These are phyloP conservation scores for Drosophila paulistorum DNA, from an alignment of 1,140 invertebrate species.

Conservation along the genomic window DNA sequence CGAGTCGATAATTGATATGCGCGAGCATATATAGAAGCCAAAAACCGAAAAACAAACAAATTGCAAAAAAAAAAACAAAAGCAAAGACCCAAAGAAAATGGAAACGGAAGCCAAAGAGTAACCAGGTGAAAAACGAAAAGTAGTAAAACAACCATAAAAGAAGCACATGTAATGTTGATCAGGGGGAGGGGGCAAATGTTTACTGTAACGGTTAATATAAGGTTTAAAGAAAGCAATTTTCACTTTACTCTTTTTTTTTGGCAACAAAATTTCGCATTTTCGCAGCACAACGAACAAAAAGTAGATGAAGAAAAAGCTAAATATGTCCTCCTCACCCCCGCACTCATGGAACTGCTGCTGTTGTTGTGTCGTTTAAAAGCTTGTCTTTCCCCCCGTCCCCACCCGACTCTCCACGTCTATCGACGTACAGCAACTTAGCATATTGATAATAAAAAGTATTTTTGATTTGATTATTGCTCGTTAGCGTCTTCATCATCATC, in stretches of 20 bases:
- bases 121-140: conserved; percentile 21
- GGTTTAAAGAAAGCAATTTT: no score
- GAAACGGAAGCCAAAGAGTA: background rate
- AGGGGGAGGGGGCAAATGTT: no score
- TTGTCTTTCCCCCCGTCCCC: conserved; percentile 19
- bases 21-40: conserved; percentile 66
- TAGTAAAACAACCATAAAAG: conserved; percentile 13
- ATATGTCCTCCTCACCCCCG: background rate
- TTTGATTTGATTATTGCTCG: conserved; percentile 81
- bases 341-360: conserved; percentile 23
- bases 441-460: conserved; percentile 73
- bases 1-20: conserved; percentile 76
- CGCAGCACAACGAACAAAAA: no score
- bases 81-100: background rate
- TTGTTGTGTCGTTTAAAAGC: conserved; percentile 43
- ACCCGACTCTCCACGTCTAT: background rate
- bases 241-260: no score
- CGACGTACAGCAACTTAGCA: conserved; percentile 18
- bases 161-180: background rate
- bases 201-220: no score
- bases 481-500: conserved; percentile 53
- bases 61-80: conserved; percentile 33
- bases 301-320: conserved; percentile 1
- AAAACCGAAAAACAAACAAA: conserved; percentile 77
- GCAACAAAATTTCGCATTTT: no score